Evolutionary conservation across 2,888 invertebrate genomes (phyloP).

Genomic region (Ariolimax columbianus): DNA sequence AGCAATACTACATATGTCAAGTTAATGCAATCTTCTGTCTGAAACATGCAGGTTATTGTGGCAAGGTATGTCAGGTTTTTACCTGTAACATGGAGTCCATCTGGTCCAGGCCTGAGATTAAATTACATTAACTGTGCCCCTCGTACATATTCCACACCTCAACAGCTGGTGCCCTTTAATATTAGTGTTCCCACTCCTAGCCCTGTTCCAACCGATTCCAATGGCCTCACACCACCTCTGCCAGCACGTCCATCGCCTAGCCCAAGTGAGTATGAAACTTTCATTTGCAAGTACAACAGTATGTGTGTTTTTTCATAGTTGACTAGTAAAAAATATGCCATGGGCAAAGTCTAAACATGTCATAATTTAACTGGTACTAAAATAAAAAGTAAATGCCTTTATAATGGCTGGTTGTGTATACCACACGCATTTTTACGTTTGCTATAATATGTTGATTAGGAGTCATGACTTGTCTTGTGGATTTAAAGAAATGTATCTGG

Average conservation of each 20-base stretch:
- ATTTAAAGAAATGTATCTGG: no score
- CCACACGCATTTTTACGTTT: no score
- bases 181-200: constrained; percentile 7
- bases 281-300: no score
- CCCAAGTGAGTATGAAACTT: neutral
- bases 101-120: constrained; percentile 62
- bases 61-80: constrained; percentile 66
- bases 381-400: no score
- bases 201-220: neutral
- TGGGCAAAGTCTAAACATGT: no score
- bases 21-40: neutral
- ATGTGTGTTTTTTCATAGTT: no score
- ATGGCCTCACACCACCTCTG: constrained; percentile 5
- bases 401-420: no score
- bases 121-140: constrained; percentile 66
- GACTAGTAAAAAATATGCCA: no score
- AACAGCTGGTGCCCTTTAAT: constrained; percentile 50
- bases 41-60: constrained; percentile 24
- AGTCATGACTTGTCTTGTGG: no score
- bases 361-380: no score
- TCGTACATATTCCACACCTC: constrained; percentile 45
- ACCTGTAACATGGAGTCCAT: constrained; percentile 61
- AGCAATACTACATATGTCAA: no score
- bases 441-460: no score
- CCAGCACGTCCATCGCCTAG: neutral